Conservation (phyloP, 2,888 invertebrate species). For the Thereva nobilitata region DNA sequence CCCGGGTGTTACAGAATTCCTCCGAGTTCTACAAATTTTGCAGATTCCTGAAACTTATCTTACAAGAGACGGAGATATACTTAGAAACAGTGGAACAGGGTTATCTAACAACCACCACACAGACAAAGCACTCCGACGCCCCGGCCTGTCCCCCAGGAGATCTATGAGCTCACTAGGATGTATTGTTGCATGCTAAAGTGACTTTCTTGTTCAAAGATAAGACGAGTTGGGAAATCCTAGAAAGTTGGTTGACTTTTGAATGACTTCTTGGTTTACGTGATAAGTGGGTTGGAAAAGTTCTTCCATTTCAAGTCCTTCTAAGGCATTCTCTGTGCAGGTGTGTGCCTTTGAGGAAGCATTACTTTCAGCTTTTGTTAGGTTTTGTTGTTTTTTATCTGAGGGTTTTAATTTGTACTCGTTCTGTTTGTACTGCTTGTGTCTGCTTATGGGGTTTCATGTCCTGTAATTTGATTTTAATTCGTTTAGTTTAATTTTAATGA, state of each 20-base stretch:
- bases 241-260: slow-evolving; percentile 59
- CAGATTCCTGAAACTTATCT: slow-evolving; percentile 33
- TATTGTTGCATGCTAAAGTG: slow-evolving; percentile 34
- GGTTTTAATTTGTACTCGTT: slow-evolving; percentile 32
- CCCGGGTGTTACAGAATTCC: slow-evolving; percentile 6
- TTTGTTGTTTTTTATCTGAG: slow-evolving; percentile 22
- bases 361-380: slow-evolving; percentile 17
- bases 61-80: slow-evolving; percentile 21
- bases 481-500: slow-evolving; percentile 22
- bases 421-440: slow-evolving; percentile 16
- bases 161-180: slow-evolving; percentile 30
- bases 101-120: slow-evolving; percentile 32
- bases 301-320: slow-evolving; percentile 21
- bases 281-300: slow-evolving; percentile 35
- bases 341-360: slow-evolving; percentile 19
- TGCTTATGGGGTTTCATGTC: background rate
- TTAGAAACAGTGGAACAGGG: slow-evolving; percentile 21
- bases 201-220: slow-evolving; percentile 41
- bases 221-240: slow-evolving; percentile 48
- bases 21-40: slow-evolving; percentile 21
- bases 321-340: slow-evolving; percentile 22
- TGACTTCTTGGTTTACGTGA: slow-evolving; percentile 48
- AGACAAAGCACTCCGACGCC: slow-evolving; percentile 17
- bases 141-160: slow-evolving; percentile 21
- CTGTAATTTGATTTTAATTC: slow-evolving; percentile 15